A percentile compares a stretch with the other conserved stretches of the same genome.
Conservation (phyloP, 2,797 vertebrate genomes). For the Meriones psammophilus region DNA sequence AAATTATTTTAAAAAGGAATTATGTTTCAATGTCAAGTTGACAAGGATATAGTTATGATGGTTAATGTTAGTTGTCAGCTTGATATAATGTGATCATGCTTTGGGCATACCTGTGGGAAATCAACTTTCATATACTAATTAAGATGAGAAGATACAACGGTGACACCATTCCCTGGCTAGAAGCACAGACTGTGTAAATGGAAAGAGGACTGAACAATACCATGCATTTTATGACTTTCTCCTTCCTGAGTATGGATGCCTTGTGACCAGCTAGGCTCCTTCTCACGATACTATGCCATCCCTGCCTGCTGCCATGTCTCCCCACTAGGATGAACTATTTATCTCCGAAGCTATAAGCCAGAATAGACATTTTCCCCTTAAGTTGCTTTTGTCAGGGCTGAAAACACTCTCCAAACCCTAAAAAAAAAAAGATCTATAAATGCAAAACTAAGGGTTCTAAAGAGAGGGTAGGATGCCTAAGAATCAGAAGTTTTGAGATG, state of each 20-base stretch:
- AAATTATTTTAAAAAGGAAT: neutral
- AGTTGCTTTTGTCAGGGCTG: neutral
- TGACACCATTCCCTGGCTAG: neutral
- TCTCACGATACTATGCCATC: neutral
- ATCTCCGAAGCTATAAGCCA: neutral
- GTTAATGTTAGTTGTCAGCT: neutral
- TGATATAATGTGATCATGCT: neutral
- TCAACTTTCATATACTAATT: neutral
- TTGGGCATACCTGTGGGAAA: neutral
- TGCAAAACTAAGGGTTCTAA: neutral
- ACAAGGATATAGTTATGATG: neutral
- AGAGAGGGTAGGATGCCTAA: neutral
- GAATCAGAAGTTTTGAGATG: conserved; percentile 14
- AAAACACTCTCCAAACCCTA: neutral
- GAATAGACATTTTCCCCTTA: neutral
- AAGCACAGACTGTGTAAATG: neutral
- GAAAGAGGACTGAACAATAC: neutral
- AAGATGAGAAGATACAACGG: neutral
- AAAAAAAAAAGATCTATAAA: neutral
- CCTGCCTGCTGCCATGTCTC: neutral
- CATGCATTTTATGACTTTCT: neutral
- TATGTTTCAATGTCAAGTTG: neutral
- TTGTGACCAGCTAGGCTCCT: neutral
- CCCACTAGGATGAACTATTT: neutral
- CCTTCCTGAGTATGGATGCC: neutral